These are phyloP conservation scores for Rhynchopsitta pachyrhyncha DNA, from an alignment of 2,113 vertebrate genomes.

Conservation along the genomic window DNA sequence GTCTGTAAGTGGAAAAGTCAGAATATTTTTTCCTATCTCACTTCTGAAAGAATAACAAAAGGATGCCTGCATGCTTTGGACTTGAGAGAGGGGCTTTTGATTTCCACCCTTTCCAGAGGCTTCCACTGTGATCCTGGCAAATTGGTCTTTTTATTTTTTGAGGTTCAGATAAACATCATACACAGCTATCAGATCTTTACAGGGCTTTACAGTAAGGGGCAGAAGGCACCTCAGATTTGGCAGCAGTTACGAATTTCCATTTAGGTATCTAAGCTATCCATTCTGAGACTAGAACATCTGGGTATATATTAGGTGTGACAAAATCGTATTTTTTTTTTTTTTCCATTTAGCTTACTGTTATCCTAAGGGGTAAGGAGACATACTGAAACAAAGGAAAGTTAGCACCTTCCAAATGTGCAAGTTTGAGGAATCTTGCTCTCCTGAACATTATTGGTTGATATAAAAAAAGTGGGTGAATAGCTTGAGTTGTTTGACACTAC, in stretches of 20 bases:
- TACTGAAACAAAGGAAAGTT: not conserved
- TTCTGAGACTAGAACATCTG: not conserved
- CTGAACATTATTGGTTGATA: not conserved
- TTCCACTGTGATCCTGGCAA: not conserved
- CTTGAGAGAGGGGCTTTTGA: not conserved
- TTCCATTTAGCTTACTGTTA: not conserved
- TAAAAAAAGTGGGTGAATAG: not conserved
- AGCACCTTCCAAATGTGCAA: not conserved
- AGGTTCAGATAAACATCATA: not conserved
- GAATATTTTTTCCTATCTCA: not conserved
- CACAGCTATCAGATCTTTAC: not conserved
- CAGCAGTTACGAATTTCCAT: not conserved
- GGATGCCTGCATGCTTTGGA: not conserved
- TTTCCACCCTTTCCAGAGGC: not conserved
- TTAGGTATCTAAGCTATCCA: not conserved
- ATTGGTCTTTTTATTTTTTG: not conserved
- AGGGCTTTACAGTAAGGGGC: not conserved
- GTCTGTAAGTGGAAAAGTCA: not conserved
- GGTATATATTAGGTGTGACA: not conserved
- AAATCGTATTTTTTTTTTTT: not conserved
- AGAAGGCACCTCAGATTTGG: not conserved
- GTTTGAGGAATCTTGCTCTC: not conserved
- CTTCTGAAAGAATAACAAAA: not conserved
- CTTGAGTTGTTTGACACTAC: not conserved
- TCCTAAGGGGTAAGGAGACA: not conserved